Conservation (phyloP, 2,113 vertebrate genomes). For the Tiliqua scincoides region DNA sequence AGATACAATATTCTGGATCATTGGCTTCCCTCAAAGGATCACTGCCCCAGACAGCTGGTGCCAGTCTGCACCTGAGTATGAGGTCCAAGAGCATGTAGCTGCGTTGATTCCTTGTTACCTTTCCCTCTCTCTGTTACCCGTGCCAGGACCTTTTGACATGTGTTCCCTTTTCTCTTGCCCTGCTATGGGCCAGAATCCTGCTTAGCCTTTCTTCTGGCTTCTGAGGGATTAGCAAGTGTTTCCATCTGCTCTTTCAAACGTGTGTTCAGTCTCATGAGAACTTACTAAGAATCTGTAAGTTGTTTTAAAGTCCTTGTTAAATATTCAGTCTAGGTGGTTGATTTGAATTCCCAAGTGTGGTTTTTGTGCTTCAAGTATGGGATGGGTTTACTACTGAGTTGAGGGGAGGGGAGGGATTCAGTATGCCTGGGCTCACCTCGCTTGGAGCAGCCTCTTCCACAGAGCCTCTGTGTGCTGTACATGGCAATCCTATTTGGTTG, state of each 20-base stretch:
- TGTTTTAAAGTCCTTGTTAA: neutral
- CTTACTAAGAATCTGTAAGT: neutral
- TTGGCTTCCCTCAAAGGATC: neutral
- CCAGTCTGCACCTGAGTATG: too few species aligned
- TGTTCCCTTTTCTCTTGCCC: neutral
- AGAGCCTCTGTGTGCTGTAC: neutral
- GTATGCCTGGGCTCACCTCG: neutral
- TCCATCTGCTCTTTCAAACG: neutral
- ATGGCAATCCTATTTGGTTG: neutral
- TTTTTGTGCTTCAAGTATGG: neutral
- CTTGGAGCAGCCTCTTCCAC: neutral
- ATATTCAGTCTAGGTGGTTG: neutral
- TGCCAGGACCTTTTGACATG: neutral
- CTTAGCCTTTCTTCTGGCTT: neutral
- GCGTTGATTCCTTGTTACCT: too few species aligned
- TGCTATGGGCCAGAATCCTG: neutral
- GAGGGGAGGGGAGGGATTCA: too few species aligned
- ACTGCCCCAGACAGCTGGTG: neutral
- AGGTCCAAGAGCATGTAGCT: too few species aligned
- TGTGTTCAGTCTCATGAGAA: neutral
- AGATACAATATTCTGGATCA: rapidly evolving
- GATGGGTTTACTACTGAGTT: neutral
- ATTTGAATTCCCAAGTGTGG: neutral
- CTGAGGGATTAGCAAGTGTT: neutral
- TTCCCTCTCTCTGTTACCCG: too few species aligned